Base-by-base conservation (phyloP, 2,797 vertebrate genomes). In the Sebastiscus tertius region DNA sequence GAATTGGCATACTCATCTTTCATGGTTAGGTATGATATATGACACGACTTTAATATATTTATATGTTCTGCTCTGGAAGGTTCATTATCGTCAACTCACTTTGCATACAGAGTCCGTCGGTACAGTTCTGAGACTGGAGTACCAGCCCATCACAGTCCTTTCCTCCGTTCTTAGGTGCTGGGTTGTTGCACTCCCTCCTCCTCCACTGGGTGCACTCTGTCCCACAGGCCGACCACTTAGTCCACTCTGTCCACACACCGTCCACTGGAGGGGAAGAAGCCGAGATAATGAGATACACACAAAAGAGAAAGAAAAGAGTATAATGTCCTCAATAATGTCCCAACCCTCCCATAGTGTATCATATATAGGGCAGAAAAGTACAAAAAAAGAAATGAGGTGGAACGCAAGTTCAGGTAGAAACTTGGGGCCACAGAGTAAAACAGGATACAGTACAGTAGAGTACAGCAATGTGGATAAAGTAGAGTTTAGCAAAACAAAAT, bases 191-290 rank as follows among this genome's bases (percentile, higher is more conserved):
- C 76, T 98, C 98, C 58, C 98, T 96, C 82, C 97, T 96, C 79
- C 98, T 96, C 98, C 98, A 99, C 89, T 99, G 98, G 24, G 98
- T 98, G 64, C 98, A 99, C 91, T 99, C 98, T 0, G 98, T 99
- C 81, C 98, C 98, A 31, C 98, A 99, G 2, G 98, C 96, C 3
- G 98, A 99, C 98, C 98, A 99, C 90, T 98, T 99, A 88, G 97
- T 99, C 98, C 98, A 99, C 1, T 97, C 95, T 0, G 97, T 98
- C 98, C 98, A 99, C 85, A 96, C 96, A n/a, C 98, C 98, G 8
- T 99, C 98, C 96, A 99, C 98, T 99, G 84, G 73, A 87, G 87
- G 60, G 11, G 55, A 24, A 39, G 12, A 36, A 67, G n/a, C 20
- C 20, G 14, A 26, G 22, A 24, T 20, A 73, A 61, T 67, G 12